Base-by-base conservation (phyloP, 1,140 invertebrate species). In the Leptinotarsa defecta region DNA sequence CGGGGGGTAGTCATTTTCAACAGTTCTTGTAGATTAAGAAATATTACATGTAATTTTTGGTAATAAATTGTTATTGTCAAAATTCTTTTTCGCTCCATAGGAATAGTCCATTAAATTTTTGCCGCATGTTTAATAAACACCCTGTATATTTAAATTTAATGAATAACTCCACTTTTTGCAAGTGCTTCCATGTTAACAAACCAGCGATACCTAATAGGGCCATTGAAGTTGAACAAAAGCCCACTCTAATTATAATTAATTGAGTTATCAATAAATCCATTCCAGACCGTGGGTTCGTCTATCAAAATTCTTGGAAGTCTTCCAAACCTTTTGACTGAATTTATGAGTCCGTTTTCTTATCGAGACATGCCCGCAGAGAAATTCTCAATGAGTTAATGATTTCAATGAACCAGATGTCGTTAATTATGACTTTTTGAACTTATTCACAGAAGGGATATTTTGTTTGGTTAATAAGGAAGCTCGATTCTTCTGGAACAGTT, bases 341-440 rank as follows among this genome's bases (percentile, higher is more conserved):
- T 72, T 72, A 62, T 34, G 61, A 20, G 20, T 17, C 6, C 17
- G 24, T 69, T 49, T 6, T 24, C 64, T 70, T 52, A 70, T 70
- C 68, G 17, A 13, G 13, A 49, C 13, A 49, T 70, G 70, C 24
- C 27, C 57, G 13, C n/a, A 19, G n/a, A 70, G 70, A 62, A 72
- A 43, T 20, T 34, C 8, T 63, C 70, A 72, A 72, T 72, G 34
- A 72, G 49, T 34, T 72, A 72, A 72, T 72, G 70, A 61, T 17
- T 19, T 61, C 68, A 34, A 34, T 62, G 70, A 63, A 72, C 70
- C 61, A 62, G 70, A 72, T 72, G 64, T 67, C 64, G 34, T 74
- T 74, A 74, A 74, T 74, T 68, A 65, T 68, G 67, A 49, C 17
- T 68, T 79, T 77, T 67, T 65, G n/a, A 49, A 70, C 62, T 61